These are phyloP conservation scores for Corydoras maculifer DNA, from an alignment of 2,113 vertebrate genomes.

Conservation along the genomic window DNA sequence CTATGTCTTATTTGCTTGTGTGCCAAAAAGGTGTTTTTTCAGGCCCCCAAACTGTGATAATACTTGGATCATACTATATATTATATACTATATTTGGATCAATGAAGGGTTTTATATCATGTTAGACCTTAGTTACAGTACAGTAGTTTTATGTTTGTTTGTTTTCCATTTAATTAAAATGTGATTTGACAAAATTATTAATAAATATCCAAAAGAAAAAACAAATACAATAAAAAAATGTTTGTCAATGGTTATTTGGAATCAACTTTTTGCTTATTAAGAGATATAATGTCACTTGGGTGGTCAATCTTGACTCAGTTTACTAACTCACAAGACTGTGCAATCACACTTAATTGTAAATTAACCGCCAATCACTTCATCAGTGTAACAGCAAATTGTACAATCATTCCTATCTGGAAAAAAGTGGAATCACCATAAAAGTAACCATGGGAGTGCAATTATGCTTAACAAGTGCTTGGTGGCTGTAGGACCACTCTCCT, in stretches of 20 bases:
- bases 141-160: too few relatives aligned
- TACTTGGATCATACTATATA: too few relatives aligned
- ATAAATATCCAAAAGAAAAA: too few relatives aligned
- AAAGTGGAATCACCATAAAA: background rate
- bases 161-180: too few relatives aligned
- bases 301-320: background rate
- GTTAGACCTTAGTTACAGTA: too few relatives aligned
- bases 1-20: too few relatives aligned
- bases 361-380: conserved; percentile 1
- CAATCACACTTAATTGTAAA: background rate
- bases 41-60: too few relatives aligned
- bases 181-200: too few relatives aligned
- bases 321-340: background rate
- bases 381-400: conserved; percentile 3
- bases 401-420: background rate
- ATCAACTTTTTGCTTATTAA: background rate
- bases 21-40: too few relatives aligned
- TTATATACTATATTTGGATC: too few relatives aligned
- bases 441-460: conserved; percentile 28
- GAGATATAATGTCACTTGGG: background rate
- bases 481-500: background rate
- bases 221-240: too few relatives aligned
- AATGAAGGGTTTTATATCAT: too few relatives aligned
- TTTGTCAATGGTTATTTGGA: background rate
- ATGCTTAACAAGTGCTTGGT: background rate